These are phyloP conservation scores for Mesochorus sp. DNA, from an alignment of 2,888 invertebrate species.

Conservation along the genomic window DNA sequence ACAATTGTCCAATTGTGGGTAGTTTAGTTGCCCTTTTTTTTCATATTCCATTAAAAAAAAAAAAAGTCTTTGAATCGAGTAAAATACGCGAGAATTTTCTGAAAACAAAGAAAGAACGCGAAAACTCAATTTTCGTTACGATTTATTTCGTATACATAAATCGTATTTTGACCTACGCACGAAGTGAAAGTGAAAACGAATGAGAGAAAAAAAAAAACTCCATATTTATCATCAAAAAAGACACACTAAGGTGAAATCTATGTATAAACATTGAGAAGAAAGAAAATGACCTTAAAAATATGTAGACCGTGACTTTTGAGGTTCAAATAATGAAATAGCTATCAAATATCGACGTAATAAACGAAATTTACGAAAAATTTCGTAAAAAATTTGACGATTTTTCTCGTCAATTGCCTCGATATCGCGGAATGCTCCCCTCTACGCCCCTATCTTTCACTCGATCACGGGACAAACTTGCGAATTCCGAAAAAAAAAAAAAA, in stretches of 20 bases:
- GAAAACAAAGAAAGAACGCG: no score
- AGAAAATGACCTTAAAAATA: neutral
- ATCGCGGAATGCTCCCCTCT: neutral
- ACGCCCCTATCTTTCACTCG: no score
- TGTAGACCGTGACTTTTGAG: conserved; percentile 10
- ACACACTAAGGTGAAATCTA: neutral
- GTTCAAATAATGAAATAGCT: conserved; percentile 25
- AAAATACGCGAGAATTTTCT: no score
- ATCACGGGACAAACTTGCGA: neutral
- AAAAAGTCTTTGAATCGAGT: no score
- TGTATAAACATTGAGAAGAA: neutral
- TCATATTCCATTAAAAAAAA: no score
- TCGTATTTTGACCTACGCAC: neutral
- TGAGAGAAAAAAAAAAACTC: neutral
- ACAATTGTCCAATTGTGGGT: no score
- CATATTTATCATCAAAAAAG: neutral
- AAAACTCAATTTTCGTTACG: no score
- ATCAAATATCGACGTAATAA: conserved; percentile 4
- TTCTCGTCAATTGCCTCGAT: conserved; percentile 12
- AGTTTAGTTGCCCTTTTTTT: no score
- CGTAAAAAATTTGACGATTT: conserved; percentile 15
- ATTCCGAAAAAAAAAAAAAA: conserved; percentile 10
- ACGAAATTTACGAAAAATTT: conserved; percentile 2
- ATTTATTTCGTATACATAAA: neutral
- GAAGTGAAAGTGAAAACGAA: neutral